phyloP scores from a whole-genome alignment of 2,797 vertebrate genomes.

The Coregonus ussuriensis region DNA sequence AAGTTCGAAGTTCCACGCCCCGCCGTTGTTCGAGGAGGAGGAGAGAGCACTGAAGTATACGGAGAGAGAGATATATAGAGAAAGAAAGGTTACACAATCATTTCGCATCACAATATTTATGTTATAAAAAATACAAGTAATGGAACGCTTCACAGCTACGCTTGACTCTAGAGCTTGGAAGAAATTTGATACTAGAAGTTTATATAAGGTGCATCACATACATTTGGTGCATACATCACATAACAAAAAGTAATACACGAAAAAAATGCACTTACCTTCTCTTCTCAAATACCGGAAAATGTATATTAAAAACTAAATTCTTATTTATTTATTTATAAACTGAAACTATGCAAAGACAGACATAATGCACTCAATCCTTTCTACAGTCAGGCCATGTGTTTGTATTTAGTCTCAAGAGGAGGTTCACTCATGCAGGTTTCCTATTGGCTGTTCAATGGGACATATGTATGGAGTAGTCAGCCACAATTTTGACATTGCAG shows the following conservation, averaged over 20 bases:
- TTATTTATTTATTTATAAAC: not conserved
- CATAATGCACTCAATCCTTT: not conserved
- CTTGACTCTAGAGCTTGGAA: too few species aligned
- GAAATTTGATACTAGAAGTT: too few species aligned
- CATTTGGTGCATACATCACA: too few species aligned
- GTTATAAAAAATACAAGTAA: too few species aligned
- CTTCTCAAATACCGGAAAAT: not conserved
- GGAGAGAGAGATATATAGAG: conserved; percentile 15
- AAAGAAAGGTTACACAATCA: not conserved
- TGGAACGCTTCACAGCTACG: too few species aligned
- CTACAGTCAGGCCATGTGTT: conserved; percentile 60
- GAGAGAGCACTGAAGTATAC: conserved; percentile 26
- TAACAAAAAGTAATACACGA: too few species aligned
- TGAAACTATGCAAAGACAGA: not conserved
- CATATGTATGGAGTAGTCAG: too few species aligned
- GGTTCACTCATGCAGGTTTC: conserved; percentile 60
- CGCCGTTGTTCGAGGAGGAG: conserved; percentile 27
- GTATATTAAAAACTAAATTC: not conserved
- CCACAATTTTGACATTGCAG: too few species aligned
- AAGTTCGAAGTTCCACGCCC: conserved; percentile 51
- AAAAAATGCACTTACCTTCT: too few species aligned
- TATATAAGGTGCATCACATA: too few species aligned
- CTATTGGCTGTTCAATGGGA: conserved; percentile 62
- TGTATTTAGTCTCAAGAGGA: conserved; percentile 70
- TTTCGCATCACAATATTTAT: too few species aligned